A percentile compares a stretch with the other conserved stretches of the same genome.
phyloP scores from a whole-genome alignment of 2,888 invertebrate species.

The Drosophila eohydei region DNA sequence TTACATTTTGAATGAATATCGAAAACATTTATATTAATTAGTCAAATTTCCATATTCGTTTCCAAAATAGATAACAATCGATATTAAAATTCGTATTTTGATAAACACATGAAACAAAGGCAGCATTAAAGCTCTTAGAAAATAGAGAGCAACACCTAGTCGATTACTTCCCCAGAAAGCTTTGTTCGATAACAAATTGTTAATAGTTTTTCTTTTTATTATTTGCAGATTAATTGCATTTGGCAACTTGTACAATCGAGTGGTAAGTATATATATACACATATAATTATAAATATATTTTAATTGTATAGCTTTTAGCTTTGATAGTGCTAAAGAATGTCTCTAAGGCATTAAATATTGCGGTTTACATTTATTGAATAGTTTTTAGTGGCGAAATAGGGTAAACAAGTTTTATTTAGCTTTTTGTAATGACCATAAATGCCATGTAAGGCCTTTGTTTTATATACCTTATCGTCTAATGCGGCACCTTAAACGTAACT shows the following conservation, averaged over 20 bases:
- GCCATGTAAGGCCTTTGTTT: constrained; percentile 18
- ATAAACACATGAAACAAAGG: no score
- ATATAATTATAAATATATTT: no score
- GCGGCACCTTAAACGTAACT: constrained; percentile 23
- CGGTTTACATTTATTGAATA: neutral
- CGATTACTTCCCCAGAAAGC: neutral
- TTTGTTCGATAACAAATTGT: constrained; percentile 15
- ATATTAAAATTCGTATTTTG: no score
- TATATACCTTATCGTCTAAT: constrained; percentile 2
- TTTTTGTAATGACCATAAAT: neutral
- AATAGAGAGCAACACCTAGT: neutral
- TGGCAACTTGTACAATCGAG: constrained; percentile 40
- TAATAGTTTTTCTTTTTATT: constrained; percentile 29
- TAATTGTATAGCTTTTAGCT: neutral
- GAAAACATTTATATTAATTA: neutral
- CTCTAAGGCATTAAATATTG: neutral
- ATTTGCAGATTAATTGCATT: constrained; percentile 60
- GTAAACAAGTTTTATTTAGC: constrained; percentile 19
- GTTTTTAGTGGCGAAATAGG: neutral
- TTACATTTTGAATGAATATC: neutral
- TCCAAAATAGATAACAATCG: no score
- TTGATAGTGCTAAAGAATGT: neutral
- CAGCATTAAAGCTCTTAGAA: no score
- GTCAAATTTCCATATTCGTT: neutral
- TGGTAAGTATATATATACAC: constrained; percentile 40